Evolutionary conservation across 2,888 invertebrate species (phyloP), one percentile per base, ranked within the genome.

Genomic region (Gari tellinella): DNA sequence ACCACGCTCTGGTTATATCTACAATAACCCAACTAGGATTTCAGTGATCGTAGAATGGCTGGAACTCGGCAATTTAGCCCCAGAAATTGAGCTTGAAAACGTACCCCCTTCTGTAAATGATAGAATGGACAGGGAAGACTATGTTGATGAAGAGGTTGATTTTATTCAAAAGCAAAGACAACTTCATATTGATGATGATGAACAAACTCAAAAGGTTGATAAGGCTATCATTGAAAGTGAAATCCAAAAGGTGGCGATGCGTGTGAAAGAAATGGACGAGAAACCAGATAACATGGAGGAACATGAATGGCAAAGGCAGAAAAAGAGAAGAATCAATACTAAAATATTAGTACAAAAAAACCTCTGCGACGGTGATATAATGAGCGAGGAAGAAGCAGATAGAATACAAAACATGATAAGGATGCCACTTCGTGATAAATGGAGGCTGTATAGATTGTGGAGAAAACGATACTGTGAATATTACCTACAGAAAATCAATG

Each of bases 361-460:
- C 19, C 48, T 19, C 40, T 38, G 21, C 40, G 31, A 12, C 14
- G 4, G 23, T 21, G 70, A 70, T 21, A 26, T 64, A 5, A 86
- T 90, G 88, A 66, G 31, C n/a, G 75, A 82, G 23, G 78, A 73
- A 2, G 87, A 89, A 62, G 83, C 73, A 17, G 43, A 58, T 0
- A 15, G 45, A 5, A 61, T 90, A 10, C 5, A 25, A 10, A 81
- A 84, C 82, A 83, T 88, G 7, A 83, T 91, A 83, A 72, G 79
- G 41, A 70, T 90, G 21, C 53, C 78, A 25, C 78, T 86, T 31
- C n/a, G 72, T 7, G 81, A 91, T 1, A 90, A 93, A 67, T 94
- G 93, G 93, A 89, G 86, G 38, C n/a, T n/a, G n/a, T n/a, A n/a
- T n/a, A n/a, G n/a, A n/a, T n/a, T n/a, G n/a, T n/a, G n/a, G n/a